Evolutionary conservation across 1,140 invertebrate species (phyloP).

Genomic region (Meloidogyne floridensis): DNA sequence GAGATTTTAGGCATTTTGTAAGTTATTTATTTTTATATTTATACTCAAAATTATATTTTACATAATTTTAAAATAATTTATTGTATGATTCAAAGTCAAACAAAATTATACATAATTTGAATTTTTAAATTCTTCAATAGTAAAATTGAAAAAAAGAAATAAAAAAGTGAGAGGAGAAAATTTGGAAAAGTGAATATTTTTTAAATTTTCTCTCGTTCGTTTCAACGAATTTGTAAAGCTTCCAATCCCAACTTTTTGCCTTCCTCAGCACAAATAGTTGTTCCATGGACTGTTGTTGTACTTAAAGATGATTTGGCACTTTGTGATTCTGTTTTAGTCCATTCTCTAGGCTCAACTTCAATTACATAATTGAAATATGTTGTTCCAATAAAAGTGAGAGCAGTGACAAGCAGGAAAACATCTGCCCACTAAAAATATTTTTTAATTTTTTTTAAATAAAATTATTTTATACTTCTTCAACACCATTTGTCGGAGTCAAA

Average conservation of each 20-base stretch:
- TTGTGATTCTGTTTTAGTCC: constrained; percentile 13
- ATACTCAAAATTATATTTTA: too few relatives aligned
- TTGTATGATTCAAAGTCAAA: too few relatives aligned
- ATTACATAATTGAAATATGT: constrained; percentile 27
- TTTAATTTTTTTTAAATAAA: too few relatives aligned
- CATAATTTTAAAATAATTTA: too few relatives aligned
- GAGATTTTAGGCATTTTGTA: too few relatives aligned
- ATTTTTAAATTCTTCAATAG: background rate
- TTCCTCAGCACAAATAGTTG: constrained; percentile 8
- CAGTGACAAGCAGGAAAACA: constrained; percentile 10
- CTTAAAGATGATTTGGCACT: background rate
- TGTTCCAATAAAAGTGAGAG: constrained; percentile 12
- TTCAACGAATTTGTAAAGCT: constrained; percentile 1
- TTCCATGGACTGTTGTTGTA: background rate
- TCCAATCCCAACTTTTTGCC: constrained; percentile 1
- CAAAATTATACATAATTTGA: background rate
- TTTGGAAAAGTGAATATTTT: background rate
- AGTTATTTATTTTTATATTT: too few relatives aligned
- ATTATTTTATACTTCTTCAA: background rate
- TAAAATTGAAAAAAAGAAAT: background rate
- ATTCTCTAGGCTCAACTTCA: constrained; percentile 25
- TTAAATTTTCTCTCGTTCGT: background rate
- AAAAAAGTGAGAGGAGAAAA: background rate
- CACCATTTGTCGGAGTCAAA: background rate
- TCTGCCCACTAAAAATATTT: constrained; percentile 5